Base-by-base conservation (phyloP, 2,113 vertebrate genomes). In the Bolborhynchus lineola region DNA sequence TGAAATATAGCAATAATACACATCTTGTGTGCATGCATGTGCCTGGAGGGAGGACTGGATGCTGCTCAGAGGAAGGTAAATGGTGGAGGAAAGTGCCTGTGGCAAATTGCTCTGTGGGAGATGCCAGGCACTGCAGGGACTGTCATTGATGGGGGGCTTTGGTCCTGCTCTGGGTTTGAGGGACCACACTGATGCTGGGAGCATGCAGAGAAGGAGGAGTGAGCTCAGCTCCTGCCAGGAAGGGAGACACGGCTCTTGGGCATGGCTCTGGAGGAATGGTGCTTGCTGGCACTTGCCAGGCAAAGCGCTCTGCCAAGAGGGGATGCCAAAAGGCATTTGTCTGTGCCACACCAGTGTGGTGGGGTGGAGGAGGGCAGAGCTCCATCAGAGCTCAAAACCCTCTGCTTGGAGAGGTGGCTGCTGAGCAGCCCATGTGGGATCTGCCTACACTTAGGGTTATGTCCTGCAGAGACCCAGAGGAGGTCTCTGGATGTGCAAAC, bases 331-430 rank as follows among this genome's bases (percentile, higher is more conserved):
- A 59, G 33, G 57, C 52, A 53, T 53, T 28, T 50, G 81, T 69
- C 52, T 6, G 0, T 10, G 3, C 59, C 33, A 28, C 6, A 7
- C 11, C 35, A 6, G 31, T 6, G 41, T 8, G 46, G 13, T 3
- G 12, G 8, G 13, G 1, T 0, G 1, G 39, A 55, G 50, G 16
- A 39, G 26, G 37, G 13, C 42, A 63, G 47, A 24, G 80, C 26
- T 71, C 60, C 31, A 37, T 25, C 52, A 42, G 44, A 84, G 25
- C 78, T 74, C 1, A 0, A 18, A 50, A 50, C 49, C 7, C 44
- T 41, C 82, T 72, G 35, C 72, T 49, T 41, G 25, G n/a, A 33
- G 35, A 14, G 18, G 59, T 19, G 35, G 25, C 21, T n/a, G 16
- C n/a, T 15, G 39, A 25, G 42, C 37, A 49, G 31, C 31, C 35